Evolutionary conservation across 2,888 invertebrate genomes (phyloP).

Genomic region (Heteropelma amictum): DNA sequence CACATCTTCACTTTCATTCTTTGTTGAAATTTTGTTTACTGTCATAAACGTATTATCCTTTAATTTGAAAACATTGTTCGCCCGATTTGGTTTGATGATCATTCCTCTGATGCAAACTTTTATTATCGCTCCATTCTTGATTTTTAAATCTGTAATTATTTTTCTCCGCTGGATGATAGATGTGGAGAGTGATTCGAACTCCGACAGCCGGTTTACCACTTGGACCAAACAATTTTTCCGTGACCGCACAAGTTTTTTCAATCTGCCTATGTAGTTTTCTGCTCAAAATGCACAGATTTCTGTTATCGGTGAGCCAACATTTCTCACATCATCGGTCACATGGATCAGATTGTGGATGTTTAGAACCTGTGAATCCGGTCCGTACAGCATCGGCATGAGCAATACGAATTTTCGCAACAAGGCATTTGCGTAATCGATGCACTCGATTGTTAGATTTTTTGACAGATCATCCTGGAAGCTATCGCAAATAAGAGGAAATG

Average conservation of each 20-base stretch:
- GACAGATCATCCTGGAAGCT: conserved; percentile 47
- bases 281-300: conserved; percentile 47
- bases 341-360: conserved; percentile 51
- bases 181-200: too few species aligned
- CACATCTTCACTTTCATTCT: too few species aligned
- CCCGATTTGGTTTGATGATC: too few species aligned
- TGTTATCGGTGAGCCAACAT: conserved; percentile 39
- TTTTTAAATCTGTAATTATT: too few species aligned
- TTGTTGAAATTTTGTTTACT: too few species aligned
- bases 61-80: too few species aligned
- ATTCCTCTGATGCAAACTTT: too few species aligned
- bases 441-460: not conserved
- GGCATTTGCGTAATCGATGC: conserved; percentile 26
- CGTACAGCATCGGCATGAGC: conserved; percentile 38
- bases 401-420: conserved; percentile 38
- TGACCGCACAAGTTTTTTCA: conserved; percentile 23
- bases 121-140: too few species aligned
- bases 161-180: too few species aligned
- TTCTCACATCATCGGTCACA: conserved; percentile 47
- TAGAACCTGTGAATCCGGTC: conserved; percentile 36
- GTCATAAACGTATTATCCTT: too few species aligned
- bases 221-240: conserved; percentile 28
- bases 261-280: conserved; percentile 45
- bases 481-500: conserved; percentile 46
- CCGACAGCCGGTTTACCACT: conserved; percentile 11